A percentile compares a stretch with the other conserved stretches of the same genome.
Evolutionary conservation across 2,113 vertebrate genomes (phyloP).

Genomic region (Maccullochella peelii): DNA sequence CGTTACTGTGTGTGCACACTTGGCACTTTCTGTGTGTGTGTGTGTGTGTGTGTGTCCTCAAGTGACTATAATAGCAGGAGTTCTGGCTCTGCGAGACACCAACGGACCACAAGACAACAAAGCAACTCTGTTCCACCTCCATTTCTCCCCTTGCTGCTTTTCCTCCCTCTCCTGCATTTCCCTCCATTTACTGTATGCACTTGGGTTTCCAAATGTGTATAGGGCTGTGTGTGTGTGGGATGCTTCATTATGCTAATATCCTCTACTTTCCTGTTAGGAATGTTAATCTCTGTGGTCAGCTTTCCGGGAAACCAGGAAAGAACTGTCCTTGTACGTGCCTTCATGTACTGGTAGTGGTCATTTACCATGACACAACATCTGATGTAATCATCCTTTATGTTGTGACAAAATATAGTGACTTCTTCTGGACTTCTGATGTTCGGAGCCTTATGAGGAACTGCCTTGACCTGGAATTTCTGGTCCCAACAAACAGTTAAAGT

Average conservation of each 20-base stretch:
- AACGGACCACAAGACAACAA: constrained; percentile 42
- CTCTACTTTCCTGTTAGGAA: neutral
- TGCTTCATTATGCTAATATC: constrained; percentile 17
- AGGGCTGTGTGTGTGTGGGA: neutral
- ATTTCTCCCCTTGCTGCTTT: neutral
- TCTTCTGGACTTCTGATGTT: neutral
- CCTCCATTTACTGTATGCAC: neutral
- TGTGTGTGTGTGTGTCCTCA: constrained; percentile 35
- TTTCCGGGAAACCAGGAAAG: constrained; percentile 6
- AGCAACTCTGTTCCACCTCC: constrained; percentile 48
- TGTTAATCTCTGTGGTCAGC: constrained; percentile 5
- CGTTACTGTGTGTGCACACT: constrained; percentile 1
- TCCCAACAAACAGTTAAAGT: neutral
- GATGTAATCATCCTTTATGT: constrained; percentile 2
- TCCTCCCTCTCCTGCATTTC: neutral
- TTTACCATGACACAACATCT: neutral
- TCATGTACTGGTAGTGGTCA: neutral
- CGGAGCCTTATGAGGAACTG: neutral
- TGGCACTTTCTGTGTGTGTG: constrained; percentile 15
- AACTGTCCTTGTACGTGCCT: neutral
- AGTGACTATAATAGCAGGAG: constrained; percentile 50
- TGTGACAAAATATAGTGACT: neutral
- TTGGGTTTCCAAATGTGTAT: neutral
- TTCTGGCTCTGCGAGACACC: constrained; percentile 32
- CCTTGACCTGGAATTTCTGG: neutral